Evolutionary conservation across 2,888 invertebrate species (phyloP).

Genomic region (Myopa testacea): DNA sequence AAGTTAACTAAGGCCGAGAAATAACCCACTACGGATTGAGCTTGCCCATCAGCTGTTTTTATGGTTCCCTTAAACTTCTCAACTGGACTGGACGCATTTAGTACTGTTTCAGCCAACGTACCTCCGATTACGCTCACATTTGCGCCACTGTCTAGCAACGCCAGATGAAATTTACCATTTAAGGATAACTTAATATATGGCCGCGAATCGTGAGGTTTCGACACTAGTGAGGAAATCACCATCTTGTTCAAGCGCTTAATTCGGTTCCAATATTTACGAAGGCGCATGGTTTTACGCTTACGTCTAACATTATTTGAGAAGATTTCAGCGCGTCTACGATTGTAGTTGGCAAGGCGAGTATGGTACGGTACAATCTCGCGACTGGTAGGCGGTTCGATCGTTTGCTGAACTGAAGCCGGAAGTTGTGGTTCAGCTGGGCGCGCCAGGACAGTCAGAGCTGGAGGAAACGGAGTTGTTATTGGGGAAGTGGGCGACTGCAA

Average conservation of each 20-base stretch:
- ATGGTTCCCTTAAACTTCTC: neutral
- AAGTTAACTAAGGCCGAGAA: neutral
- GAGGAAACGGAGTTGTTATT: too few relatives aligned
- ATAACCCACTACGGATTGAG: neutral
- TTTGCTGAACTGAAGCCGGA: neutral
- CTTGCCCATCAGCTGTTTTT: constrained; percentile 4
- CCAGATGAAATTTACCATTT: neutral
- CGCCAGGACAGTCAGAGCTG: too few relatives aligned
- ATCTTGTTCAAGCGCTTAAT: neutral
- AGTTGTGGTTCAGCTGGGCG: too few relatives aligned
- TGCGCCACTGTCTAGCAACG: too few relatives aligned
- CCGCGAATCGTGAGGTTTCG: constrained; percentile 37
- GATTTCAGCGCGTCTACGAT: neutral
- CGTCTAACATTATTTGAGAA: neutral
- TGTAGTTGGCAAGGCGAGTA: neutral
- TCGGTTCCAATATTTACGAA: neutral
- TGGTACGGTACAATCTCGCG: neutral
- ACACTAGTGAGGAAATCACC: constrained; percentile 3
- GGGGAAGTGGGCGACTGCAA: neutral
- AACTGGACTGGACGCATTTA: neutral
- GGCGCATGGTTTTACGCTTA: neutral
- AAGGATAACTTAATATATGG: constrained; percentile 5
- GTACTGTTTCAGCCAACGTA: neutral
- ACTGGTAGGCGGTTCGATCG: too few relatives aligned
- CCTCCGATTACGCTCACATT: neutral